These are phyloP conservation scores for Geotrupes spiniger DNA, from an alignment of 2,888 invertebrate species.

Conservation along the genomic window DNA sequence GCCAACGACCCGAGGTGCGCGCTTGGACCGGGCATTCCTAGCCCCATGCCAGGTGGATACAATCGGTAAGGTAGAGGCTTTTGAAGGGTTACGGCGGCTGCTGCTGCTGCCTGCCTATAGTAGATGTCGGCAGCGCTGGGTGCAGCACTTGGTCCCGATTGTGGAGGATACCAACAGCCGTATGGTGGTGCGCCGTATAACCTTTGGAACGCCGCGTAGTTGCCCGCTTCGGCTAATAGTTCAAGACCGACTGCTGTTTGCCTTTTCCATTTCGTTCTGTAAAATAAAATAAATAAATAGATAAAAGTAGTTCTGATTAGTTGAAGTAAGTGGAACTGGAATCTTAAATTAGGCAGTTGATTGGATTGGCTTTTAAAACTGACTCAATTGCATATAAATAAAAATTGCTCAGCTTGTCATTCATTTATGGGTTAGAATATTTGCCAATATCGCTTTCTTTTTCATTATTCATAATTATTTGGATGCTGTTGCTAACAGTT, in stretches of 20 bases:
- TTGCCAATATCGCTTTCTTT: too few species aligned
- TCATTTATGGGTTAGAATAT: too few species aligned
- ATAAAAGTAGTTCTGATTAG: too few species aligned
- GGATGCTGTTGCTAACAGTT: too few species aligned
- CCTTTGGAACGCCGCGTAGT: constrained; percentile 97
- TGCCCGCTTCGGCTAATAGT: constrained; percentile 93
- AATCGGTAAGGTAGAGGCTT: constrained; percentile 81
- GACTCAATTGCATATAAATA: too few species aligned
- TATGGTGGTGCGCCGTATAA: constrained; percentile 79
- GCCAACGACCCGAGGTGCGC: constrained; percentile 66
- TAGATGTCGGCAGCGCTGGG: constrained; percentile 73
- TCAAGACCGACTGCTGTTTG: constrained; percentile 98
- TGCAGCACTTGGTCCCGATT: constrained; percentile 58
- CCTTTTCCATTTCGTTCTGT: constrained; percentile 98
- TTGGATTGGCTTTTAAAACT: too few species aligned
- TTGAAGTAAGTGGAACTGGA: too few species aligned
- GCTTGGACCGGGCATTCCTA: constrained; percentile 66
- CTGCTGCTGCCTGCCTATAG: constrained; percentile 77
- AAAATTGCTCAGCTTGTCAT: too few species aligned
- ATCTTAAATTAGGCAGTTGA: too few species aligned
- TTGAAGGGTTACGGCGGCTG: constrained; percentile 71
- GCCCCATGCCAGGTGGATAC: constrained; percentile 53
- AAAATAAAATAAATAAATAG: constrained; percentile 41
- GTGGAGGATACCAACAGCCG: constrained; percentile 61
- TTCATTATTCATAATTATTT: too few species aligned